A percentile compares a stretch with the other conserved stretches of the same genome.
Conservation (phyloP, 2,797 vertebrate genomes). For the Zenarchopterus dispar region DNA sequence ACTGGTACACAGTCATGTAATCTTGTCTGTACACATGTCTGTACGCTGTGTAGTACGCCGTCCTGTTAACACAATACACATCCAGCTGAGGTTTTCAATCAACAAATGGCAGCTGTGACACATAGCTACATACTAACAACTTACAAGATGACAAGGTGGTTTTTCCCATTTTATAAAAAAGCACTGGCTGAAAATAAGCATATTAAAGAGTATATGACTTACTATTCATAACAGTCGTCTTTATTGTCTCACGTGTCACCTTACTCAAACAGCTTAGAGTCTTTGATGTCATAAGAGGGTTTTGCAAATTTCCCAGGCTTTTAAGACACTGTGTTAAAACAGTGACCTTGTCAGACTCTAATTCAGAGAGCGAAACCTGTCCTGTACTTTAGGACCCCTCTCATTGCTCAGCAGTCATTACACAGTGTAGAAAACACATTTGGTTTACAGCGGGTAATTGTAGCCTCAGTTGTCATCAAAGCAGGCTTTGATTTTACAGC, state of each 20-base stretch:
- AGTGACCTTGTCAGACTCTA: constrained; percentile 44
- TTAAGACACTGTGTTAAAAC: constrained; percentile 50
- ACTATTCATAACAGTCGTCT: neutral
- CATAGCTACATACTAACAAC: too few relatives aligned
- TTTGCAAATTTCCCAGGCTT: constrained; percentile 53
- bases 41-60: constrained; percentile 86
- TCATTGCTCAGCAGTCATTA: constrained; percentile 69
- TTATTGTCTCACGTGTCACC: constrained; percentile 10
- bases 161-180: too few relatives aligned
- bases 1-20: constrained; percentile 83
- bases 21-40: constrained; percentile 87
- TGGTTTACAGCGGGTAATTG: constrained; percentile 81
- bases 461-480: constrained; percentile 76
- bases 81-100: constrained; percentile 2
- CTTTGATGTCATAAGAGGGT: constrained; percentile 52
- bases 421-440: constrained; percentile 51
- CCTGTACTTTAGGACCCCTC: constrained; percentile 77
- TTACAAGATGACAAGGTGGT: too few relatives aligned
- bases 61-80: constrained; percentile 77
- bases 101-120: neutral
- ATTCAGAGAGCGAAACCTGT: constrained; percentile 45
- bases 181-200: neutral
- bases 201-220: neutral
- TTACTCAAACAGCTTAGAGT: constrained; percentile 23
- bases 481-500: constrained; percentile 55